Evolutionary conservation across 2,888 invertebrate genomes (phyloP), one percentile per base, ranked within the genome.

Genomic region (Nasonovia ribisnigri): DNA sequence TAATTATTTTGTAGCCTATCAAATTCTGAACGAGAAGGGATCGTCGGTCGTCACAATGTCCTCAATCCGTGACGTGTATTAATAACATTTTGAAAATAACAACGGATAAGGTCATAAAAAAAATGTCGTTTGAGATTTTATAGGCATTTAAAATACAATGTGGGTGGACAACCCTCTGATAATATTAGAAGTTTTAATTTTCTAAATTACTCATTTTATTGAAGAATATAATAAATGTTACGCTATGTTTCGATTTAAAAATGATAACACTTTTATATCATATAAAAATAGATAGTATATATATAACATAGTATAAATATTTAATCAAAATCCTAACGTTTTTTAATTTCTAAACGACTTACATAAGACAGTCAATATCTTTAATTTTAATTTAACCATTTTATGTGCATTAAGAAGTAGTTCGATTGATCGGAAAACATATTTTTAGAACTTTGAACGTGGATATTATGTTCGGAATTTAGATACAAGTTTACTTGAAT

Each of bases 131-230:
- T 20, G 20, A 77, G 77, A n/a, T 77, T 77, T 77, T 77, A 77
- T 77, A 77, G 77, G 77, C 36, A 77, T 77, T 77, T 77, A 36
- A 77, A 77, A 77, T 77, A 77, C 20, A 77, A 77, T 36, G 77
- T 8, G 20, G 36, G 77, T 8, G 20, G 36, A 77, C 20, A 36
- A 77, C 20, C 36, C 20, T 36, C 8, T 36, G 36, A 20, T 20
- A 36, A 36, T 77, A 77, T 77, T 77, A 77, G 20, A 77, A 77
- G 36, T 77, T 77, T 20, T 2, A 77, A 77, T 36, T 77, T 77
- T 77, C 77, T 77, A 77, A 77, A 36, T 16, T 36, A 77, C 36
- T 20, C 20, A 24, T 77, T 36, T 77, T 77, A 77, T 77, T 36
- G 77, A 36, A 36, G 36, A 77, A n/a, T 67, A 67, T n/a, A 67